These are phyloP conservation scores for Ceryle rudis DNA, from an alignment of 2,797 vertebrate genomes.

Conservation along the genomic window DNA sequence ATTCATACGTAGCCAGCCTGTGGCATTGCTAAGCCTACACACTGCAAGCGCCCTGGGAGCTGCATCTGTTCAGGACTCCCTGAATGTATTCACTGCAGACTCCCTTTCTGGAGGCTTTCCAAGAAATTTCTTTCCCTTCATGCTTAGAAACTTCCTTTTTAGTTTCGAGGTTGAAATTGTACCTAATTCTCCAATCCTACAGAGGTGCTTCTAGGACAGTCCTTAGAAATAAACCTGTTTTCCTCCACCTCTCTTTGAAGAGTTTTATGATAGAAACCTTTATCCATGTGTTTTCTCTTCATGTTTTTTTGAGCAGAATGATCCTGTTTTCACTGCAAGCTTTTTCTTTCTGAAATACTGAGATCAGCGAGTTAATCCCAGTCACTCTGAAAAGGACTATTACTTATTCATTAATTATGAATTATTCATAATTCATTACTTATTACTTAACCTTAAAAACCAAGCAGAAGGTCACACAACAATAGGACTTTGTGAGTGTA, in stretches of 20 bases:
- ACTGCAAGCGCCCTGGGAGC: background rate
- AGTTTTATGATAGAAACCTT: background rate
- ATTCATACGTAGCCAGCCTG: background rate
- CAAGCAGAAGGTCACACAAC: constrained; percentile 4
- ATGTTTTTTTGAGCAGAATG: background rate
- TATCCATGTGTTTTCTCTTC: background rate
- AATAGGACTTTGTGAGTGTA: background rate
- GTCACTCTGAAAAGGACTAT: constrained; percentile 4
- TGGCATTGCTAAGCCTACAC: background rate
- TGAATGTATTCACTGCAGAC: background rate
- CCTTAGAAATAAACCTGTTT: background rate
- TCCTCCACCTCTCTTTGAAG: background rate
- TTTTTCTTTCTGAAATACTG: background rate
- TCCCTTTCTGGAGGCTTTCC: background rate
- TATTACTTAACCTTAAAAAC: constrained; percentile 60
- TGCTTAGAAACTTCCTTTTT: background rate
- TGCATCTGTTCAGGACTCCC: background rate
- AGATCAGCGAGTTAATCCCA: background rate
- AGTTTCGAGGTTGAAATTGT: background rate
- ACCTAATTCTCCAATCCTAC: background rate
- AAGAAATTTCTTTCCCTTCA: background rate
- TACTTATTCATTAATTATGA: constrained; percentile 59
- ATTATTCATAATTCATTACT: constrained; percentile 65
- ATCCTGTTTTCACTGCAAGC: background rate
- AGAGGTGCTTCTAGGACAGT: background rate